These are phyloP conservation scores for Lamellibrachia satsuma DNA, from an alignment of 2,888 invertebrate genomes.

Conservation along the genomic window DNA sequence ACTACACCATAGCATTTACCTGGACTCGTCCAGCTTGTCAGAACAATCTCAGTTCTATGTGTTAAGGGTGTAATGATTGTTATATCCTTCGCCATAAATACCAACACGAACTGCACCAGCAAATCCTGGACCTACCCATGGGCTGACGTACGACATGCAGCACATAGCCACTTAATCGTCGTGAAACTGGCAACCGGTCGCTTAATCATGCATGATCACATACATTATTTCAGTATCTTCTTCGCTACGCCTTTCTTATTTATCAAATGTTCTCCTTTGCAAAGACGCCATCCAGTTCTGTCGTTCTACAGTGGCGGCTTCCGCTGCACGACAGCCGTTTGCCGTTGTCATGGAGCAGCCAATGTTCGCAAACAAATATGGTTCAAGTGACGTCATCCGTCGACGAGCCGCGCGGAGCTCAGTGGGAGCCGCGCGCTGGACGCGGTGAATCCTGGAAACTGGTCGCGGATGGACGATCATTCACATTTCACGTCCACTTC, in stretches of 20 bases:
- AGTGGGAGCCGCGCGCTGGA: not conserved
- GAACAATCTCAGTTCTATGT: not conserved
- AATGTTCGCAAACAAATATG: conserved; percentile 3
- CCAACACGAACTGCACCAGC: not conserved
- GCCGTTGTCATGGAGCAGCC: not conserved
- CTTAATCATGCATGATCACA: not conserved
- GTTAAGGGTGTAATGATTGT: not conserved
- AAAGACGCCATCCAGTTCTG: not conserved
- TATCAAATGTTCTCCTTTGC: not conserved
- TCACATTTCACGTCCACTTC: not conserved
- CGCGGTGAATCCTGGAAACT: not conserved
- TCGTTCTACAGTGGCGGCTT: not conserved
- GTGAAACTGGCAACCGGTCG: not conserved
- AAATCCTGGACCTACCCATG: not conserved
- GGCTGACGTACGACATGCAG: not conserved
- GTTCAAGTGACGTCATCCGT: not conserved
- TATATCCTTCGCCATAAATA: too few relatives aligned
- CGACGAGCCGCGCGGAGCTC: not conserved
- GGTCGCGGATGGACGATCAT: not conserved
- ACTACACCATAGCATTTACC: too few relatives aligned
- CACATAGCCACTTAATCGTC: not conserved
- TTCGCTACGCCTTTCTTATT: not conserved
- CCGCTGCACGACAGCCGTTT: not conserved
- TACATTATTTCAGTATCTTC: not conserved
- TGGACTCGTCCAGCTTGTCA: not conserved